Evolutionary conservation across 2,113 vertebrate genomes (phyloP).

Genomic region (Toxotes chatareus): DNA sequence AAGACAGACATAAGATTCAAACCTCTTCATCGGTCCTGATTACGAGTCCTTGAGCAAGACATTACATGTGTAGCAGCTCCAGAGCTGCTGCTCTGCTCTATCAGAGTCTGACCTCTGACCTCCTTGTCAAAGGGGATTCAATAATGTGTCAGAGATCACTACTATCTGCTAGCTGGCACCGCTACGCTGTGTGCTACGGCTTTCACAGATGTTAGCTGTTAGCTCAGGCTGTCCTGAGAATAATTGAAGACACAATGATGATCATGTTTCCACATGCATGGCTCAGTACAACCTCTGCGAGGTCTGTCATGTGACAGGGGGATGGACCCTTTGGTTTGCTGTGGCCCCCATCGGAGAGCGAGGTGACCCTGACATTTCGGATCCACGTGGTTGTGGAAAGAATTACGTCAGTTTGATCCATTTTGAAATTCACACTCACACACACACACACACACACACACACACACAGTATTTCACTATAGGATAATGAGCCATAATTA

Average conservation of each 20-base stretch:
- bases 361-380: conserved; percentile 3
- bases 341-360: not conserved
- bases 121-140: not conserved
- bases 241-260: conserved; percentile 32
- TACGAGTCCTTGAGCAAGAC: not conserved
- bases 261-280: conserved; percentile 32
- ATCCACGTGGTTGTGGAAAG: conserved; percentile 18
- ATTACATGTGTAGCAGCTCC: not conserved
- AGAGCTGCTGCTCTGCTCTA: no score
- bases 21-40: not conserved
- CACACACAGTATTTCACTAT: not conserved
- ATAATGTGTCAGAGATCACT: not conserved
- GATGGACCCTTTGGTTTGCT: not conserved
- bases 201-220: conserved; percentile 49
- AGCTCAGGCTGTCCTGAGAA: not conserved
- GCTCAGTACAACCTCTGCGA: not conserved
- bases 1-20: not conserved
- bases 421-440: not conserved
- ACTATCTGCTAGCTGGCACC: not conserved
- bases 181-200: not conserved
- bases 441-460: not conserved
- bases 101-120: conserved; percentile 7
- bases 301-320: not conserved
- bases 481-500: not conserved
- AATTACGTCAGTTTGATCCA: not conserved